Base-by-base conservation (phyloP, 2,888 invertebrate genomes). In the Drosophila acutilabella region DNA sequence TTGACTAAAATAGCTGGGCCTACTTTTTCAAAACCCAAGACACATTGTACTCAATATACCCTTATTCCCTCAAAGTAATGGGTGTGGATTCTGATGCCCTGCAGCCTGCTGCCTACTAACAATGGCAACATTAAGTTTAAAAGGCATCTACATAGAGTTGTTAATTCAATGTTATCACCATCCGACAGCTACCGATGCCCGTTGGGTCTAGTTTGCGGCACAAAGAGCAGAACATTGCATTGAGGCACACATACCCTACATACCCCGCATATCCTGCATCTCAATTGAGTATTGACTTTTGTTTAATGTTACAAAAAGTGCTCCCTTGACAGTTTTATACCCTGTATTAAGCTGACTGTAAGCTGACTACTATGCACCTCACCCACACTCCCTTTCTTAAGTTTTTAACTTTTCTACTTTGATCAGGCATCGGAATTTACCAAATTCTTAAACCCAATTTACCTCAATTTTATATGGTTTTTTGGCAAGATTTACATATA, bases 81-180 rank as follows among this genome's bases (percentile, higher is more conserved):
- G 1, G 23, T 3, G n/a, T n/a, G 72, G 58, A 61, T 66, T 77
- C 57, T 44, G 41, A 56, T 71, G 59, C 52, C 59, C 71, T 64
- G 50, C 58, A 56, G 70, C 64, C 71, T 64, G 50, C 58, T 51
- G 64, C 64, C 42, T 14, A 69, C 11, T 33, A 50, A 54, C 69
- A 71, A 71, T 52, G 48, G 53, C 20, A 57, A 53, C 52, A 53
- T 61, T 50, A 53, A 61, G 36, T 50, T 54, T 54, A 36, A 71
- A 70, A 65, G 57, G 53, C 56, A 70, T 50, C 53, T 33, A 33
- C 64, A 64, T 57, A 41, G 56, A 62, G 62, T 48, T 57, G 48
- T 48, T 62, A 48, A 57, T 54, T 45, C 71, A 73, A 73, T 59
- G 51, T 64, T 74, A 64, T 73, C 54, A 40, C 20, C 40, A 16